Percentiles rank a stretch among this genome's conserved stretches.
These are phyloP conservation scores for Callorhinus ursinus DNA, from an alignment of 2,113 vertebrate species.

Conservation along the genomic window DNA sequence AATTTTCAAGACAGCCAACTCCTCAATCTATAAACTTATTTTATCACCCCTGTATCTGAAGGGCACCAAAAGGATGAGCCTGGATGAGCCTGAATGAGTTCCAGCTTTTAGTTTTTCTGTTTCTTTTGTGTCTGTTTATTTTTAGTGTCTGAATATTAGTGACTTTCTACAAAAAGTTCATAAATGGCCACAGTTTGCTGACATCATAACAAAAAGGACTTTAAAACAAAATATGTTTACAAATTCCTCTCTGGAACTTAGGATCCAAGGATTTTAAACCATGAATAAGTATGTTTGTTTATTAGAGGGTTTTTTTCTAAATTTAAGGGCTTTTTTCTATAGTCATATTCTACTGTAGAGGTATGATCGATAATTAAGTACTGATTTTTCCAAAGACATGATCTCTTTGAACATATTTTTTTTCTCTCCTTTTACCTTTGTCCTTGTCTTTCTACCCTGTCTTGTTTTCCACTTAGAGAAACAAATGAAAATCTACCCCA, in stretches of 20 bases:
- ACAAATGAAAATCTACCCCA: neutral
- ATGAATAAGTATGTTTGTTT: neutral
- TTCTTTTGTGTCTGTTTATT: constrained; percentile 4
- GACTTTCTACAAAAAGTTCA: neutral
- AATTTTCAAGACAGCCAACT: neutral
- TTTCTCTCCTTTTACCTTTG: neutral
- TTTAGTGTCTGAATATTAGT: constrained; percentile 49
- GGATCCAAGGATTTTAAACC: neutral
- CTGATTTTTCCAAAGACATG: neutral
- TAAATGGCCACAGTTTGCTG: neutral
- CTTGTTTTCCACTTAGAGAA: neutral
- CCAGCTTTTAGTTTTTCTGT: neutral
- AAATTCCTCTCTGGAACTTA: neutral
- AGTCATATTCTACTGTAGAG: neutral
- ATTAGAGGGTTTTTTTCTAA: neutral
- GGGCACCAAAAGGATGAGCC: neutral
- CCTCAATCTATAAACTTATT: neutral
- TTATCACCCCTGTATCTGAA: neutral
- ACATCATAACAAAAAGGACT: constrained; percentile 43
- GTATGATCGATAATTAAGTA: neutral
- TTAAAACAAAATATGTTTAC: constrained; percentile 14
- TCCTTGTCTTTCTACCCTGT: neutral
- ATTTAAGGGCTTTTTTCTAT: neutral
- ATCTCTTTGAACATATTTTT: neutral
- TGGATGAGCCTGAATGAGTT: neutral